Evolutionary conservation across 2,113 vertebrate species (phyloP).

Genomic region (Xenus cinereus): DNA sequence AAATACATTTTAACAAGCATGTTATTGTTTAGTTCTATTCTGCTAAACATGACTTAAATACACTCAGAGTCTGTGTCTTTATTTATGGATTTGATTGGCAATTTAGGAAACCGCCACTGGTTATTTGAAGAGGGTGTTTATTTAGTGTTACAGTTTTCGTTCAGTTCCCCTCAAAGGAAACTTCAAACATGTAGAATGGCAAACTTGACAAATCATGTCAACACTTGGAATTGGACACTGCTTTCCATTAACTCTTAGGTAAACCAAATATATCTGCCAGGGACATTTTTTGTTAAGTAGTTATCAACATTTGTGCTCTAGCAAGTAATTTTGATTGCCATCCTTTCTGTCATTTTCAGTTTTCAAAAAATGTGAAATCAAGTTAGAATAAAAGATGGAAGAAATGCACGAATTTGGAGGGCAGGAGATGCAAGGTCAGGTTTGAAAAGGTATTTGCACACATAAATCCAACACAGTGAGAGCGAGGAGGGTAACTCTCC

Average conservation of each 20-base stretch:
- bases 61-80: not conserved
- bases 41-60: slow-evolving; percentile 44
- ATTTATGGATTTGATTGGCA: slow-evolving; percentile 59
- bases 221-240: slow-evolving; percentile 48
- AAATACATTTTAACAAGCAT: slow-evolving; percentile 45
- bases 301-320: not conserved
- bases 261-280: not conserved
- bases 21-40: slow-evolving; percentile 55
- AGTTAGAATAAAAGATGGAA: not conserved
- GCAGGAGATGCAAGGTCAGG: not conserved
- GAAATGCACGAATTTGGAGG: not conserved
- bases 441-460: not conserved
- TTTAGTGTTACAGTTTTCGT: slow-evolving; percentile 60
- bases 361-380: not conserved
- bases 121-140: slow-evolving; percentile 65
- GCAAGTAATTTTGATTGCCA: not conserved
- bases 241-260: slow-evolving; percentile 29
- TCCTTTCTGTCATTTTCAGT: not conserved
- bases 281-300: not conserved
- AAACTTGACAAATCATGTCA: slow-evolving; percentile 42
- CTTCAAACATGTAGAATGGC: slow-evolving; percentile 33
- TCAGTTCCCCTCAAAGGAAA: slow-evolving; percentile 63
- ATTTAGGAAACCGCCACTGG: slow-evolving; percentile 36
- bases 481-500: not conserved
- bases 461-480: accelerated